phyloP scores from a whole-genome alignment of 1,140 invertebrate species.

The Nephotettix cincticeps region DNA sequence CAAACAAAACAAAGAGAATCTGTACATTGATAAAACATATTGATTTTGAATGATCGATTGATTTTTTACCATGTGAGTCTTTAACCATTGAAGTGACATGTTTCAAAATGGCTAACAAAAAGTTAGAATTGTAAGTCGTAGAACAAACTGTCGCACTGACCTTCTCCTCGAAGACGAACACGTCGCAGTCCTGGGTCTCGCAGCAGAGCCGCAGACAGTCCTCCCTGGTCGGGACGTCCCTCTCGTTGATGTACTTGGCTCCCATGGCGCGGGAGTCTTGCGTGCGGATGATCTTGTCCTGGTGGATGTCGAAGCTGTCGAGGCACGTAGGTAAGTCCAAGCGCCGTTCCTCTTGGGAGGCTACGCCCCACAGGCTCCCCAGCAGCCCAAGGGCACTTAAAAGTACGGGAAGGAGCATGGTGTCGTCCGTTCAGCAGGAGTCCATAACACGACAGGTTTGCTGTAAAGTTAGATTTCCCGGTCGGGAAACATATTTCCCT shows the following conservation, averaged over 20 bases:
- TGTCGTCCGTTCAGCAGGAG: background rate
- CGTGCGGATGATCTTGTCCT: slow-evolving; percentile 87
- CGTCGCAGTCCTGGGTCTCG: slow-evolving; percentile 81
- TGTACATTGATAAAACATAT: too few species aligned
- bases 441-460: background rate
- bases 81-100: too few species aligned
- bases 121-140: too few species aligned
- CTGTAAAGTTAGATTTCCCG: background rate
- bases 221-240: slow-evolving; percentile 71
- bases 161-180: slow-evolving; percentile 91
- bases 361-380: background rate
- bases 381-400: background rate
- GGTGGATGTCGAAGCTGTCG: slow-evolving; percentile 80
- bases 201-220: slow-evolving; percentile 87
- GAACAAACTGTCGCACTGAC: too few species aligned
- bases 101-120: too few species aligned
- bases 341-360: background rate
- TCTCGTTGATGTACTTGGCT: slow-evolving; percentile 84
- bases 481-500: background rate
- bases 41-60: too few species aligned
- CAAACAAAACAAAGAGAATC: too few species aligned
- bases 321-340: slow-evolving; percentile 43
- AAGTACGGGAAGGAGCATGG: background rate
- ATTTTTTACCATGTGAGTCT: too few species aligned
- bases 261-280: slow-evolving; percentile 84